Conservation (phyloP, 2,888 invertebrate genomes). For the Thymelicus sylvestris region DNA sequence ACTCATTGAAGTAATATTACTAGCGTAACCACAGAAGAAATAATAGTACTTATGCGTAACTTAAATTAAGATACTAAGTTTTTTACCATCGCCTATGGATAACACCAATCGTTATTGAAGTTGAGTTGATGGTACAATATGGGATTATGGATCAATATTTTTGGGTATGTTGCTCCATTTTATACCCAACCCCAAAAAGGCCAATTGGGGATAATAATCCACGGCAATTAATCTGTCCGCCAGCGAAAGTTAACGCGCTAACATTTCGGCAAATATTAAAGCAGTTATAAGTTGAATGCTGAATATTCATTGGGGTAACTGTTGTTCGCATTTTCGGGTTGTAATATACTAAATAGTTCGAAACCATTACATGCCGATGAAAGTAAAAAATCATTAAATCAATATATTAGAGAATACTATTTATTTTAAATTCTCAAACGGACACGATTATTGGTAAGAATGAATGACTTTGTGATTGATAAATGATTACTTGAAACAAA, state of each 20-base stretch:
- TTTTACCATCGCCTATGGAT: too few species aligned
- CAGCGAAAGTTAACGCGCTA: conserved; percentile 36
- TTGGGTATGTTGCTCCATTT: neutral
- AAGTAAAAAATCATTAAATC: neutral
- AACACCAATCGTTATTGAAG: too few species aligned
- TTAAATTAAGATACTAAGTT: too few species aligned
- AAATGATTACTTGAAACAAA: too few species aligned
- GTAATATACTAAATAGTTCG: conserved; percentile 9
- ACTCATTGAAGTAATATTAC: too few species aligned
- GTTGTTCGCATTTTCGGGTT: conserved; percentile 18
- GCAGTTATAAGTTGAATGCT: conserved; percentile 34
- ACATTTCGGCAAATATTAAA: conserved; percentile 37
- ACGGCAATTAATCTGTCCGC: conserved; percentile 39
- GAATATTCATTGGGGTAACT: conserved; percentile 33
- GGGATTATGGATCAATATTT: too few species aligned
- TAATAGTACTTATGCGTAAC: too few species aligned
- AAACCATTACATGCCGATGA: neutral
- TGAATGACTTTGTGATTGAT: too few species aligned
- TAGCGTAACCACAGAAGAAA: too few species aligned
- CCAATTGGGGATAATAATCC: conserved; percentile 40
- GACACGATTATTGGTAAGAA: too few species aligned
- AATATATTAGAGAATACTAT: neutral
- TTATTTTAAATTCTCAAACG: too few species aligned
- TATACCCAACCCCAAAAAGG: conserved; percentile 28
- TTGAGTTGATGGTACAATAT: too few species aligned